These are phyloP conservation scores for Cinclus mexicanus DNA, from an alignment of 2,113 vertebrate species.

Conservation along the genomic window DNA sequence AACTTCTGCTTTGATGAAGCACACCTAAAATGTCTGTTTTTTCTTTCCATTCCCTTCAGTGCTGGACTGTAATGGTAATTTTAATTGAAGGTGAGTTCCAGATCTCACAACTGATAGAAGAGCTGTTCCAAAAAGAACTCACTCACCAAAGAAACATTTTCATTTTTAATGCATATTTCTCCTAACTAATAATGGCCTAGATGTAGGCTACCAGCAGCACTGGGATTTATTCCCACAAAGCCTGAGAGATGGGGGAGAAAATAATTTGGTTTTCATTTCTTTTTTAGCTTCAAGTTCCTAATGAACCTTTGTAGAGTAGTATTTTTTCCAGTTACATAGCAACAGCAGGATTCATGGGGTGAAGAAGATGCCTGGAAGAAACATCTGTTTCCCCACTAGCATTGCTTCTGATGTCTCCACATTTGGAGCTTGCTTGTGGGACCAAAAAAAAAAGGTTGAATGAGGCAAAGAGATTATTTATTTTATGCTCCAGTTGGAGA, in stretches of 20 bases:
- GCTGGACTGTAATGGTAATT: background rate
- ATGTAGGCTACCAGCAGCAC: background rate
- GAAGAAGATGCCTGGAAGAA: background rate
- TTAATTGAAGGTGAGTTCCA: background rate
- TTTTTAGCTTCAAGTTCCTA: background rate
- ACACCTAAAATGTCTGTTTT: background rate
- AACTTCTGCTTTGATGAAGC: background rate
- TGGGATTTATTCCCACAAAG: background rate
- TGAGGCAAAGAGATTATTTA: background rate
- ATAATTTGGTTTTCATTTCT: background rate
- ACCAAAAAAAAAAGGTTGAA: background rate
- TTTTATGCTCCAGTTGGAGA: background rate
- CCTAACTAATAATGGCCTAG: background rate
- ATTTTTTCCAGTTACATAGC: background rate
- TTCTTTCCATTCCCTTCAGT: background rate
- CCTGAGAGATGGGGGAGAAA: background rate
- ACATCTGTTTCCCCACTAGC: background rate
- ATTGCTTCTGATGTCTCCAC: background rate
- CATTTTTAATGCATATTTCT: background rate
- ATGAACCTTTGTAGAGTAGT: background rate
- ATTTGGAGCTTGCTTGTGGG: background rate
- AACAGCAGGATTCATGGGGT: background rate
- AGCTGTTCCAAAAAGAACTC: background rate
- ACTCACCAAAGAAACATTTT: background rate
- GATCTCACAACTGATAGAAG: background rate